Evolutionary conservation across 1,140 invertebrate species (phyloP).

Genomic region (Magallana ariakensis): DNA sequence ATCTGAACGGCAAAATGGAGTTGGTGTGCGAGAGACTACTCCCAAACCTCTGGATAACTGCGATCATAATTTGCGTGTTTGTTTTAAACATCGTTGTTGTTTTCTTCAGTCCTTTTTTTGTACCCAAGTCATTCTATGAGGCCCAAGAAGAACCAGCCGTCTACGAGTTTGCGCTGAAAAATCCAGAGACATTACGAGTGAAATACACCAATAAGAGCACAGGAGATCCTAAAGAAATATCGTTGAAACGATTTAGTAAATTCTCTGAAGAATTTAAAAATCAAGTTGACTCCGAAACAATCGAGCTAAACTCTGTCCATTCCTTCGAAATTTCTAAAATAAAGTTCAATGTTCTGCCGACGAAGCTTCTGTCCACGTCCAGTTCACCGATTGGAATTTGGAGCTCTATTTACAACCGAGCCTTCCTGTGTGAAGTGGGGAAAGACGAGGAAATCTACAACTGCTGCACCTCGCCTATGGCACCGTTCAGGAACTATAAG

Average conservation of each 20-base stretch:
- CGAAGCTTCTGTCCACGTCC: background rate
- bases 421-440: background rate
- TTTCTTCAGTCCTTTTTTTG: background rate
- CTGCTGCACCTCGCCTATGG: background rate
- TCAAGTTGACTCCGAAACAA: background rate
- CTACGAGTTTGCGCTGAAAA: background rate
- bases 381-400: background rate
- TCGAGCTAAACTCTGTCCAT: background rate
- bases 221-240: background rate
- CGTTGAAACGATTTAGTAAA: conserved; percentile 42
- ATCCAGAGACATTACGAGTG: background rate
- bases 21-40: conserved; percentile 1
- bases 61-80: conserved; percentile 5
- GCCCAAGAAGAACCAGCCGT: background rate
- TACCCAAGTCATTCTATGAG: background rate
- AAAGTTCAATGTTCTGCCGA: background rate
- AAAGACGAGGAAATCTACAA: background rate
- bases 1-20: background rate
- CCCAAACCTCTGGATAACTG: background rate
- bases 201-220: background rate
- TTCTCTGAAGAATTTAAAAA: background rate
- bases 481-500: background rate
- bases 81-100: background rate
- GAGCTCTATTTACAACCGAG: background rate
- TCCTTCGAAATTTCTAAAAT: conserved; percentile 7